phyloP scores from a whole-genome alignment of 2,113 vertebrate species.

The Cynocephalus volans region DNA sequence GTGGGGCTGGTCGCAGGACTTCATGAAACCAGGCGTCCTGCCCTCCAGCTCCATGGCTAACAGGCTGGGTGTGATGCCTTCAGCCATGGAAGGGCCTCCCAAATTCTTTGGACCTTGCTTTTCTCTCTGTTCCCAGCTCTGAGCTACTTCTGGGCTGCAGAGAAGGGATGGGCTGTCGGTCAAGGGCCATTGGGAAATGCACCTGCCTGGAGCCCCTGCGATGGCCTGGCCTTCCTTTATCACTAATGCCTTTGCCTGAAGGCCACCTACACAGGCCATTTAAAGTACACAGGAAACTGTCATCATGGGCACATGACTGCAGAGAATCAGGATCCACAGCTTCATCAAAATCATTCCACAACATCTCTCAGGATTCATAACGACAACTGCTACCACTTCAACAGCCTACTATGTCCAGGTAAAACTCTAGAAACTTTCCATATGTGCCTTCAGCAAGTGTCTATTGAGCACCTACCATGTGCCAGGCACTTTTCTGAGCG shows the following conservation, averaged over 20 bases:
- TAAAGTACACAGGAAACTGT: too few species aligned
- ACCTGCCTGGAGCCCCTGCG: not conserved
- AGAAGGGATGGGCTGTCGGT: not conserved
- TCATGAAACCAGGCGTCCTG: not conserved
- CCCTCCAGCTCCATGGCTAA: rapidly evolving
- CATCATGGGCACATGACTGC: not conserved
- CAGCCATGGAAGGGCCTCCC: not conserved
- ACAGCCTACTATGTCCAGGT: not conserved
- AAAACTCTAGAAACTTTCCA: rapidly evolving
- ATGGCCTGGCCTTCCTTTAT: not conserved
- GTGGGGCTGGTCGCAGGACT: not conserved
- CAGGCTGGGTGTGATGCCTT: rapidly evolving
- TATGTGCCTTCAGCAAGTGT: rapidly evolving
- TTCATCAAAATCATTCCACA: not conserved
- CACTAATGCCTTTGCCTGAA: not conserved
- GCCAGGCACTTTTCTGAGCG: not conserved
- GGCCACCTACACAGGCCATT: not conserved
- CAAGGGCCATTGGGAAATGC: not conserved
- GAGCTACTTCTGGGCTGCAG: not conserved
- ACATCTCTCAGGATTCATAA: not conserved
- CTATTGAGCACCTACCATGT: not conserved
- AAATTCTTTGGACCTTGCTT: not conserved
- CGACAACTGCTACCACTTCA: not conserved
- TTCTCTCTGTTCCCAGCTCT: not conserved
- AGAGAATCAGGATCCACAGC: not conserved